Evolutionary conservation across 2,888 invertebrate species (phyloP).

Genomic region (Eurois occulta): DNA sequence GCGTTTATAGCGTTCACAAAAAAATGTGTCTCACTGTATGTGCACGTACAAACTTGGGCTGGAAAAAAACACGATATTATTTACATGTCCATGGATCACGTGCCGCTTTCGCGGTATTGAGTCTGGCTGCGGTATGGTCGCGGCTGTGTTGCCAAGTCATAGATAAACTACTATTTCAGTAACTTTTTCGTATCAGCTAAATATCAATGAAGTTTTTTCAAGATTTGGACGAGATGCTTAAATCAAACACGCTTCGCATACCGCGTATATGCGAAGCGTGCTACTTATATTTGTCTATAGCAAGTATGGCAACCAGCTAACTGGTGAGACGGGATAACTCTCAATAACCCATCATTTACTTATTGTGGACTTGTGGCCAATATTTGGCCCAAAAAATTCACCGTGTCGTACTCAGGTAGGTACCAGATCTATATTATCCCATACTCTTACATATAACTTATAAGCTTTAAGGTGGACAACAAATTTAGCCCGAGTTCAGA

Average conservation of each 20-base stretch:
- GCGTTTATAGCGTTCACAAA: background rate
- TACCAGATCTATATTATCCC: background rate
- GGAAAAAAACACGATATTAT: constrained; percentile 12
- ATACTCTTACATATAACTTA: background rate
- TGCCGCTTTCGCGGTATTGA: constrained; percentile 19
- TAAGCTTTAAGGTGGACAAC: background rate
- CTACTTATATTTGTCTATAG: background rate
- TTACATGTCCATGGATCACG: constrained; percentile 43
- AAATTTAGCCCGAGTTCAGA: background rate
- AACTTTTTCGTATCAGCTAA: background rate
- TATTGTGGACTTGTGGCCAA: background rate
- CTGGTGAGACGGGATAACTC: background rate
- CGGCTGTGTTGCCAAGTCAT: constrained; percentile 25
- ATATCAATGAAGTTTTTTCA: background rate
- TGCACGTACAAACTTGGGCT: constrained; percentile 33
- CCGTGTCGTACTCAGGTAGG: background rate
- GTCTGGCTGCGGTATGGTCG: background rate
- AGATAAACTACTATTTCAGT: constrained; percentile 27
- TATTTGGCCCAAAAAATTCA: background rate
- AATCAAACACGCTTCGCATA: background rate
- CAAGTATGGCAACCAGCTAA: background rate
- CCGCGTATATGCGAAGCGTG: background rate
- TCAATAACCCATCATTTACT: background rate
- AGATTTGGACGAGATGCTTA: fast-evolving
- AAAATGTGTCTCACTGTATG: constrained; percentile 14